These are phyloP conservation scores for Koerneria pararmatus DNA, from an alignment of 2,888 invertebrate species.

Conservation along the genomic window DNA sequence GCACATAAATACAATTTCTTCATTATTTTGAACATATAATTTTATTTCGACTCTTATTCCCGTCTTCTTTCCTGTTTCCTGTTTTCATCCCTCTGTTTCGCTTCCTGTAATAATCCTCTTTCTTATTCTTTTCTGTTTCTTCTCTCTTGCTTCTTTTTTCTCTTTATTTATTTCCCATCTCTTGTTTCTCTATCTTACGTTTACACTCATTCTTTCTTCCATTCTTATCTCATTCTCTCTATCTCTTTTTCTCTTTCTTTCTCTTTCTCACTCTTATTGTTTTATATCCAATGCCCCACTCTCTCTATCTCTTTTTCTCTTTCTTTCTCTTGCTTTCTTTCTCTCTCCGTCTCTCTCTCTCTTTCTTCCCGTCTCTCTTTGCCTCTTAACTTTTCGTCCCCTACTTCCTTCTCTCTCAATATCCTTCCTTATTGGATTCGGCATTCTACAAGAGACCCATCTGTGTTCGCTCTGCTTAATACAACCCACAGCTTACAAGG, in stretches of 20 bases:
- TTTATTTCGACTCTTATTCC: too few relatives aligned
- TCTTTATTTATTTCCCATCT: too few relatives aligned
- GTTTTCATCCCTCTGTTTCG: too few relatives aligned
- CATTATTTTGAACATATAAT: too few relatives aligned
- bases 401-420: slow-evolving; percentile 22
- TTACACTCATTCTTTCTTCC: background rate
- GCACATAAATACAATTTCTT: too few relatives aligned
- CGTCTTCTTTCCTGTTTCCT: too few relatives aligned
- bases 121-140: too few relatives aligned
- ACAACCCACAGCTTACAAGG: too few relatives aligned
- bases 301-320: slow-evolving; percentile 22
- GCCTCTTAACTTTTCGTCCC: slow-evolving; percentile 16
- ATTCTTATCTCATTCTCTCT: slow-evolving; percentile 13
- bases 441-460: background rate
- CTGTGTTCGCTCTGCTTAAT: background rate
- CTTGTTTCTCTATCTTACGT: background rate
- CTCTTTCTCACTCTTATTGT: slow-evolving; percentile 22
- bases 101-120: too few relatives aligned
- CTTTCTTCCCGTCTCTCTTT: slow-evolving; percentile 19
- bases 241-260: slow-evolving; percentile 15
- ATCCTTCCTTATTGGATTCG: slow-evolving; percentile 1
- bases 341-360: slow-evolving; percentile 20
- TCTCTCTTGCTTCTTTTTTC: too few relatives aligned
- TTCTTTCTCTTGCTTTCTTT: slow-evolving; percentile 23
- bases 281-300: background rate